These are phyloP conservation scores for Stigmatopora argus DNA, from an alignment of 2,113 vertebrate genomes.

Conservation along the genomic window DNA sequence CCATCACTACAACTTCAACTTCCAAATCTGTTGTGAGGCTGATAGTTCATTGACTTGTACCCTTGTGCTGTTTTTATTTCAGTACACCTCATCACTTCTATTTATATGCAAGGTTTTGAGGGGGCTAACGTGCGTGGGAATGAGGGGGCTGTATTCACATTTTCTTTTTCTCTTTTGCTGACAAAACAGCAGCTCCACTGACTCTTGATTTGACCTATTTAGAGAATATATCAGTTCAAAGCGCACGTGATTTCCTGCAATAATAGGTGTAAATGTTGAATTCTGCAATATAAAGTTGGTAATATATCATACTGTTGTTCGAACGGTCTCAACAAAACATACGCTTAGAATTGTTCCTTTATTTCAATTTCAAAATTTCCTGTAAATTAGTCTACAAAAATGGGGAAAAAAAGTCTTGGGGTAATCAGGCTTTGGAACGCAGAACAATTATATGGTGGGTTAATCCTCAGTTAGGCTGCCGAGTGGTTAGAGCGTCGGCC, in stretches of 20 bases:
- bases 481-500: no score
- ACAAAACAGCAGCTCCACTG: constrained; percentile 35
- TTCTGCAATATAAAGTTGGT: neutral
- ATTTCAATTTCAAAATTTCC: no score
- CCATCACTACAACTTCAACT: no score
- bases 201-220: constrained; percentile 50
- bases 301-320: no score
- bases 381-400: no score
- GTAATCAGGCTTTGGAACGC: no score
- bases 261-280: neutral
- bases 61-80: constrained; percentile 14
- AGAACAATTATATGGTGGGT: no score
- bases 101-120: constrained; percentile 37
- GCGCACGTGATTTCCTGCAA: neutral
- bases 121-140: constrained; percentile 22
- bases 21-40: no score
- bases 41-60: neutral
- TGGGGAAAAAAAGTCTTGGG: no score
- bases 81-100: constrained; percentile 49
- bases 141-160: neutral
- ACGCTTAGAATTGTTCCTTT: no score
- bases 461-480: no score
- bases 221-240: constrained; percentile 31
- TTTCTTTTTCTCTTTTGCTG: constrained; percentile 28
- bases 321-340: no score